Base-by-base conservation (phyloP, 2,888 invertebrate genomes). In the Corbicula japonica region DNA sequence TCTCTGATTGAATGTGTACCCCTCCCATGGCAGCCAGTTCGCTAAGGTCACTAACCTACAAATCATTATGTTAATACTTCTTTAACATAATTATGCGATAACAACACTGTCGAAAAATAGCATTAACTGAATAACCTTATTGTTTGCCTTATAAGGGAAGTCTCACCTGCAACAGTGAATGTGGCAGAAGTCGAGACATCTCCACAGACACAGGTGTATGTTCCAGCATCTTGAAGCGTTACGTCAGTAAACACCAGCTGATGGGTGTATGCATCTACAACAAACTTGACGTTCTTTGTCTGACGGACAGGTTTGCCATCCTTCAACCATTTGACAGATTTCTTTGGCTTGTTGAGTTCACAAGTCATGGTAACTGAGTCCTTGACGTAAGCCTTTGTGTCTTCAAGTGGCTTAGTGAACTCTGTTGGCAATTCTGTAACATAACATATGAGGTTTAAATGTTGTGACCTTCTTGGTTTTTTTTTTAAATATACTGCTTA, bases 261-360 rank as follows among this genome's bases (percentile, higher is more conserved):
- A 70, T 92, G 91, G 2, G 73, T 76, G 34, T 76, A 80, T 2
- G 88, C 97, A 94, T 98, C 97, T 91, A 97, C 96, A 62, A 97
- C 96, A n/a, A 97, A 95, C 90, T 85, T 97, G 95, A 92, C 97
- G 92, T 97, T 82, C 52, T 88, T 97, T 96, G 97, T 97, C 56
- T 97, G 97, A 88, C 96, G 97, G 0, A 98, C 95, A 94, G 97
- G 97, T 88, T 96, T 96, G 96, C 89, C 91, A 77, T 92, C 87
- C 78, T 97, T 96, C 94, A 96, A 97, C 98, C 98, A 98, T 92
- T 96, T 97, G 0, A 98, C 98, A 2, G 97, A 94, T 21, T 98
- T 98, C 93, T 98, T 98, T 41, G 98, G 98, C 94, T 98, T 98
- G 26, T 97, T 97, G 15, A 98, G 94, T 93, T 98, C 98, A 87